Percentiles rank a stretch among this genome's conserved stretches.
Conservation (phyloP, 2,797 vertebrate species). For the Myiotriccus ornatus region DNA sequence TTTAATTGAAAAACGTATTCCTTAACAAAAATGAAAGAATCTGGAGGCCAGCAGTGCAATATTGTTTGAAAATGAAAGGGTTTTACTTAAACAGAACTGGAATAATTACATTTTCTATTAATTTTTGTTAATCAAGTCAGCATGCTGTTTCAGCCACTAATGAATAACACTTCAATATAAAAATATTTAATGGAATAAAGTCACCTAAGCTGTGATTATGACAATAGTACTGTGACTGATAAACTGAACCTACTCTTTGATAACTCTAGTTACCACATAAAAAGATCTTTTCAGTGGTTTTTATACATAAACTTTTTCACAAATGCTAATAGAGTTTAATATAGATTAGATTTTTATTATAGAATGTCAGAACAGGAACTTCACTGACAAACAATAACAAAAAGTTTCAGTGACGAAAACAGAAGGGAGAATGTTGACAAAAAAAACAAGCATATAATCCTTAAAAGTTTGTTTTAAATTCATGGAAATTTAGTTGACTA, state of each 20-base stretch:
- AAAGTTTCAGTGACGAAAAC: neutral
- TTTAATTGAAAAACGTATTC: conserved; percentile 36
- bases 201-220: neutral
- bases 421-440: neutral
- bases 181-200: neutral
- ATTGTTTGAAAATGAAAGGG: conserved; percentile 6
- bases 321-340: neutral
- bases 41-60: neutral
- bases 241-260: neutral
- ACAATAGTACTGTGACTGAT: neutral
- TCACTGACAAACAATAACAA: neutral
- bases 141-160: conserved; percentile 1
- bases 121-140: neutral
- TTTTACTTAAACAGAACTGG: neutral
- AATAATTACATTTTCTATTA: neutral
- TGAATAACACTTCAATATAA: conserved; percentile 14
- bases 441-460: neutral
- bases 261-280: neutral
- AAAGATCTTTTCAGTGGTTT: neutral
- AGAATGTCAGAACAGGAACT: neutral
- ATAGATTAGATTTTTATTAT: neutral
- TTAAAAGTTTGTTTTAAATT: neutral
- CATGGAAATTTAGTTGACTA: neutral
- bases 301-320: neutral
- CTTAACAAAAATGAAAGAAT: neutral